Evolutionary conservation across 2,888 invertebrate genomes (phyloP), one percentile per base, ranked within the genome.

Genomic region (Drosophila nr. perissopoda): DNA sequence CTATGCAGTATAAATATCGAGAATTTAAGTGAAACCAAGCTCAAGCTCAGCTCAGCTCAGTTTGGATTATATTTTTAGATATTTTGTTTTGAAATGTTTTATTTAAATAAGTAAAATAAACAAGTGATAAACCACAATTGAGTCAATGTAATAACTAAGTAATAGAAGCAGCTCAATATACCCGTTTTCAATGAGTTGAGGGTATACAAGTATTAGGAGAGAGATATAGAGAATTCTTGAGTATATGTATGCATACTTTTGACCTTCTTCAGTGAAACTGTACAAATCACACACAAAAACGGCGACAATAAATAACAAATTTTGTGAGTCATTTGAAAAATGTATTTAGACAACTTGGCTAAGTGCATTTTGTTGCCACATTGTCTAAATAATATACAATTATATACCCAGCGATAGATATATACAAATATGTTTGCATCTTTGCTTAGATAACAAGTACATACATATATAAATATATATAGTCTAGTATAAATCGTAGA

Each of bases 271-370:
- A 31, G 40, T 57, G 4, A 40, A 49, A 40, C 13, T 40, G 48
- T 33, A 27, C 34, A 33, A n/a, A 45, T 29, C n/a, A 33, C 8
- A 51, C 36, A 53, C 40, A 53, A 51, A 60, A 56, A 25, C n/a
- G 25, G 16, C 27, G 42, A 8, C 21, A 29, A 16, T 4, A n/a
- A 34, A 45, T 8, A 1, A 16, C 7, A 16, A 53, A 51, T 48
- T 21, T 54, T 58, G 31, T 58, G 16, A 29, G 45, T 42, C 29
- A 60, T 62, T 54, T 65, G 69, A 27, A 72, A 64, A 72, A 64
- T 73, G 21, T 48, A 68, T 72, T 53, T 49, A 53, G 18, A 63
- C 71, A 80, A 69, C 62, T 73, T 70, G 61, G 49, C 77, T 40
- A 67, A 76, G 66, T 72, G 62, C 71, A 63, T 65, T 76, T 69